Conservation (phyloP, 2,113 vertebrate genomes). For the Malaclemys terrapin region DNA sequence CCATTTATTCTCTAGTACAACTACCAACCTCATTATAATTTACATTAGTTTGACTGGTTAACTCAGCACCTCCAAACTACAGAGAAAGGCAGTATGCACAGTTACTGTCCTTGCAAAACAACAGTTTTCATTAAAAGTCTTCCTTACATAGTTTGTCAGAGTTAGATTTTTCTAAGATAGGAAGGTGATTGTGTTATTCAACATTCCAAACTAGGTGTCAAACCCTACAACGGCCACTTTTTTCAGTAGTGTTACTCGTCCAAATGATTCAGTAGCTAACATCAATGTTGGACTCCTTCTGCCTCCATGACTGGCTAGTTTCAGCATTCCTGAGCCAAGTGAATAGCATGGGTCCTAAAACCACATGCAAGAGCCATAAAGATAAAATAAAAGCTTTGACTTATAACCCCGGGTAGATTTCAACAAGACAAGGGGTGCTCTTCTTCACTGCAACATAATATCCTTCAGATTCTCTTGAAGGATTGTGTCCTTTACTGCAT, state of each 20-base stretch:
- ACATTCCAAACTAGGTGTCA: slow-evolving; percentile 42
- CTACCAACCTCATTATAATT: slow-evolving; percentile 22
- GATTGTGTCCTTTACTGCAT: slow-evolving; percentile 97
- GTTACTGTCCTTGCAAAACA: slow-evolving; percentile 19
- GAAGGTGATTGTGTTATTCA: slow-evolving; percentile 56
- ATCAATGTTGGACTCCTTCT: slow-evolving; percentile 46
- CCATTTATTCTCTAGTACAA: slow-evolving; percentile 13
- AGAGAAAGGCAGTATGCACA: slow-evolving; percentile 50
- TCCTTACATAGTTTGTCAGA: slow-evolving; percentile 17
- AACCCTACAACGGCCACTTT: slow-evolving; percentile 24
- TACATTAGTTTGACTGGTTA: slow-evolving; percentile 36
- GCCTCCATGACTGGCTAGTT: slow-evolving; percentile 60
- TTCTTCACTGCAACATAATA: slow-evolving; percentile 96
- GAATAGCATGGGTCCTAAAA: slow-evolving; percentile 25
- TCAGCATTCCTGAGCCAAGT: slow-evolving; percentile 66
- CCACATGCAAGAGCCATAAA: slow-evolving; percentile 43
- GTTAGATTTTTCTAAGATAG: slow-evolving; percentile 19
- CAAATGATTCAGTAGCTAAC: slow-evolving; percentile 78
- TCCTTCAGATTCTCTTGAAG: slow-evolving; percentile 97
- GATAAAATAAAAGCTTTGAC: slow-evolving; percentile 13
- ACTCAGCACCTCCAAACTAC: slow-evolving; percentile 56
- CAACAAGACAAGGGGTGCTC: neutral
- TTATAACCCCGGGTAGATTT: neutral
- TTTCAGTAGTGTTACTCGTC: slow-evolving; percentile 80
- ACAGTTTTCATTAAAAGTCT: slow-evolving; percentile 1